phyloP scores from a whole-genome alignment of 2,113 vertebrate genomes.

The Dinomys branickii region DNA sequence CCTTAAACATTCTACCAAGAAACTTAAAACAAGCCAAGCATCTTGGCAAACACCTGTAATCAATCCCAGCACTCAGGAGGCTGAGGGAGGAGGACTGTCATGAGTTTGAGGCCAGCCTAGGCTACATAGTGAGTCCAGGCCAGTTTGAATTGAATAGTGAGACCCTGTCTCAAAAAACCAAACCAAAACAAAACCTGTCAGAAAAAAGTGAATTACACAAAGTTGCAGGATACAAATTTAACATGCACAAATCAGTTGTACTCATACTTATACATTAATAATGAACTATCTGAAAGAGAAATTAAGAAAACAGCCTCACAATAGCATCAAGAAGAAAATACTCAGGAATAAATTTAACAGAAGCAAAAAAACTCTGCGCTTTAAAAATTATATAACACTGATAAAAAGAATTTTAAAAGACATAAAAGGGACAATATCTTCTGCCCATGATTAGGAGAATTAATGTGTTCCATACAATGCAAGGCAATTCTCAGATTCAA shows the following conservation, averaged over 20 bases:
- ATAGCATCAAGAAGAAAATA: not conserved
- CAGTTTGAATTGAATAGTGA: not conserved
- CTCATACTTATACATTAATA: not conserved
- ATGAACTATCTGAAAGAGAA: not conserved
- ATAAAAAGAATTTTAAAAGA: not conserved
- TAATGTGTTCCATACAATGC: not conserved
- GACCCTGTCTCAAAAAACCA: not conserved
- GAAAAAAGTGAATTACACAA: not conserved
- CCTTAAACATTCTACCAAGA: not conserved
- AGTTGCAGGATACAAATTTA: not conserved
- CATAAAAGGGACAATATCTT: not conserved
- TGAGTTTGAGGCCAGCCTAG: not conserved
- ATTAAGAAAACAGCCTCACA: not conserved
- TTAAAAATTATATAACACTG: not conserved
- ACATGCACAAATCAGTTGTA: not conserved
- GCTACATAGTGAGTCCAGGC: not conserved
- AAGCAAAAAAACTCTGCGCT: not conserved
- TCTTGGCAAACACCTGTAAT: not conserved
- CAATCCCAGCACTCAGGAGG: not conserved
- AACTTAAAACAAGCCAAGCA: not conserved
- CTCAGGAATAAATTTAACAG: not conserved
- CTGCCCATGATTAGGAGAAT: not conserved
- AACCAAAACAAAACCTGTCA: no score
- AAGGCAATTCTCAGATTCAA: not conserved
- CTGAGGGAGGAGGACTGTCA: not conserved